Base-by-base conservation (phyloP, 2,797 vertebrate species). In the Darevskia nairensis region DNA sequence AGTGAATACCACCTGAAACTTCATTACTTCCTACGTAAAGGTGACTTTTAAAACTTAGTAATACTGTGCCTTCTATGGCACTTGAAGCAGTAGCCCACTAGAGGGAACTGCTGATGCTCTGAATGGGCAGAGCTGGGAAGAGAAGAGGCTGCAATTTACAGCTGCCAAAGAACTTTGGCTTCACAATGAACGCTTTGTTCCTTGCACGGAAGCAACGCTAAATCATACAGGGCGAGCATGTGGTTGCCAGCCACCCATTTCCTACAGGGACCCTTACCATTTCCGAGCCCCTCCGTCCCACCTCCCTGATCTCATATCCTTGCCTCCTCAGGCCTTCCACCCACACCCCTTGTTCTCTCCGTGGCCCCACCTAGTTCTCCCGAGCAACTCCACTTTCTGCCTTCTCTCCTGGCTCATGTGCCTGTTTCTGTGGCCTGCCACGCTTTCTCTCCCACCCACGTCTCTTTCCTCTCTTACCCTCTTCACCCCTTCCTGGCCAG, bases 51-150 rank as follows among this genome's bases (percentile, higher is more conserved):
- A 44, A 3, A 17, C 3, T 25, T 29, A n/a, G 61, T 41, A 59
- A 64, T 9, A 29, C n/a, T 29, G 29, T 5, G 2, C 55, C 15
- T 59, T 35, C 25, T 11, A 6, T 41, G 46, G 46, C 46, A 32
- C 85, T 44, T 85, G 72, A 66, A 71, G n/a, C 86, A 61, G 29
- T 35, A 23, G 78, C 66, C 89, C 79, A 72, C 89, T 81, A 90
- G 89, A 90, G 89, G 89, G 89, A 88, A 86, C 86, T 90, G 78
- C 79, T 82, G 83, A 59, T 68, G 27, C 83, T 90, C 64, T 69
- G 71, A 85, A 85, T 29, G 17, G 10, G 25, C 2, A 39, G 32
- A 80, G 29, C 35, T 77, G 41, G 35, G n/a, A 76, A 61, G 4
- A 15, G n/a, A 25, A n/a, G 55, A 61, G 50, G n/a, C 15, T 21